Evolutionary conservation across 2,797 vertebrate genomes (phyloP), one percentile per base, ranked within the genome.

Genomic region (Malacoraja senta): DNA sequence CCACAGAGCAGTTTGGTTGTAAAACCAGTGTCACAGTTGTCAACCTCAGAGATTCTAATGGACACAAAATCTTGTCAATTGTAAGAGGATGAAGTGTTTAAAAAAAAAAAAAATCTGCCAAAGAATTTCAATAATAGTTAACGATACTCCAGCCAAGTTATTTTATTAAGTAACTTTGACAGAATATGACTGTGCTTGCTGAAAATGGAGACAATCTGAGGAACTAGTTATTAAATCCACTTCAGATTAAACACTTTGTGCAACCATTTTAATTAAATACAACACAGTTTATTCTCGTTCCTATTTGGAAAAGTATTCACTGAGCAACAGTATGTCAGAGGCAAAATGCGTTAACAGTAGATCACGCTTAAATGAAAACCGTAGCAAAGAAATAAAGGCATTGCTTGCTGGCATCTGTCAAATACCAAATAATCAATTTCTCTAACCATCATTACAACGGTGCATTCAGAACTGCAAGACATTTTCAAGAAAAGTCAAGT

Each of bases 371-470:
- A 74, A 68, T 88, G 84, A 68, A 88, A 88, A 88, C 12, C 6
- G 9, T 19, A 68, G 17, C 17, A 68, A 32, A 88, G 63, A 61
- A 61, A 88, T 65, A 88, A 88, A 68, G 17, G 68, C 63, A 88
- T 35, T 68, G 29, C 26, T 1, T n/a, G 26, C 35, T 88, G 63
- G 63, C 63, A 88, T 6, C 61, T 88, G 84, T 38, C 84, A 35
- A 88, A 88, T 88, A 68, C 32, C 63, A 88, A 68, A 88, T 35
- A 68, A 35, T 88, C 83, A 86, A 86, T 86, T 86, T 86, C 4
- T 32, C 61, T n/a, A 15, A 63, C 26, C 15, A 8, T 88, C 0
- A 35, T 88, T 88, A 15, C 17, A 15, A 63, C 10, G 1, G 21
- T 32, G 17, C 32, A 12, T 65, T 88, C 29, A 32, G 61, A 88